A percentile compares a stretch with the other conserved stretches of the same genome.
These are phyloP conservation scores for Dicycla oo DNA, from an alignment of 2,888 invertebrate genomes.

Conservation along the genomic window DNA sequence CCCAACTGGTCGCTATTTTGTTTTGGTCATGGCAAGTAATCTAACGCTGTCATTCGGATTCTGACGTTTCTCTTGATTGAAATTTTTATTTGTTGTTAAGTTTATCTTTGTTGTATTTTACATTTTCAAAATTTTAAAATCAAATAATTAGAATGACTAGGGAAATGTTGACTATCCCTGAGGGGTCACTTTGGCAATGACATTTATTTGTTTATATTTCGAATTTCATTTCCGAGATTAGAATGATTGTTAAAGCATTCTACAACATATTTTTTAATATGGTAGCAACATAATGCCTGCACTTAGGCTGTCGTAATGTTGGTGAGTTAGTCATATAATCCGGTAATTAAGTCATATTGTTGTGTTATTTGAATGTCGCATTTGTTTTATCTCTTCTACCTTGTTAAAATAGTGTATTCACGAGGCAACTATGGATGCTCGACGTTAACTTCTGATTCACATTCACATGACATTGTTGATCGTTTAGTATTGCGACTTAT, in stretches of 20 bases:
- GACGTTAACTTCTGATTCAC: not conserved
- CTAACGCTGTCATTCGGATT: too few species aligned
- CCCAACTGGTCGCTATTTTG: too few species aligned
- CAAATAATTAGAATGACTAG: too few species aligned
- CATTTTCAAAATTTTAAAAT: too few species aligned
- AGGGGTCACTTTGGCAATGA: too few species aligned
- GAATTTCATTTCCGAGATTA: too few species aligned
- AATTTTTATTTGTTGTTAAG: too few species aligned
- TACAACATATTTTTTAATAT: slow-evolving; percentile 9
- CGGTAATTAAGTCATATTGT: not conserved
- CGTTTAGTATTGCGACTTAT: not conserved
- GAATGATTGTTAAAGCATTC: not conserved
- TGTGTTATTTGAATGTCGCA: not conserved
- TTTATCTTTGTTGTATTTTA: too few species aligned
- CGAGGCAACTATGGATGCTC: not conserved
- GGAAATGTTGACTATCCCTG: too few species aligned
- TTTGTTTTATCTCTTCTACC: not conserved
- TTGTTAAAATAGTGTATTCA: not conserved
- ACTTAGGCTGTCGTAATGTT: not conserved
- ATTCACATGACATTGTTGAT: not conserved
- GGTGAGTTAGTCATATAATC: not conserved
- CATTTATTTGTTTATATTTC: too few species aligned
- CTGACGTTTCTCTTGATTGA: too few species aligned
- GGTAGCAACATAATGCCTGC: not conserved
- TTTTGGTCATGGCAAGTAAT: too few species aligned